These are phyloP conservation scores for Panopea generosa DNA, from an alignment of 2,888 invertebrate species.

Conservation along the genomic window DNA sequence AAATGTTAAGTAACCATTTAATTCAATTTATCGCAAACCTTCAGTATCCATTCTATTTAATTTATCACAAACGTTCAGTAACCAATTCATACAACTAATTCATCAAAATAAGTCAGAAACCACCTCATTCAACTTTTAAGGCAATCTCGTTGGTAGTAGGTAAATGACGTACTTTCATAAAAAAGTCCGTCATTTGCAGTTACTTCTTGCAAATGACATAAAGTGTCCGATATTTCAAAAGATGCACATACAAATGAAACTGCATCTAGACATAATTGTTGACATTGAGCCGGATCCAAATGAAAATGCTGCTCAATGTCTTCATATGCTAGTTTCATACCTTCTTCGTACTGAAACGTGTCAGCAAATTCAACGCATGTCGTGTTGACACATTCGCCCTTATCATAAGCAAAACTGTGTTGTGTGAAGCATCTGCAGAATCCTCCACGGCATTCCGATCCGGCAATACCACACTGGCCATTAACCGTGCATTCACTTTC, in stretches of 20 bases:
- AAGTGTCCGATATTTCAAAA: conserved; percentile 9
- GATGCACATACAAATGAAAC: conserved; percentile 11
- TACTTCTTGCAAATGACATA: conserved; percentile 4
- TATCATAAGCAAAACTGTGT: conserved; percentile 9
- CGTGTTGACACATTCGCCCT: neutral
- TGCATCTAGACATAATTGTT: neutral
- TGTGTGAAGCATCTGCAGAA: conserved; percentile 8
- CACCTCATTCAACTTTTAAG: neutral
- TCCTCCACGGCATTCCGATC: too few species aligned
- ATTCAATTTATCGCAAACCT: too few species aligned
- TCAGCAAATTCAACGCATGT: conserved; percentile 17
- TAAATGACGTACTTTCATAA: neutral
- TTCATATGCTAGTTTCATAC: conserved; percentile 12
- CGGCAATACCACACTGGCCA: too few species aligned
- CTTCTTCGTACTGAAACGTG: conserved; percentile 16
- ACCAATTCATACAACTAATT: too few species aligned
- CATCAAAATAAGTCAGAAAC: too few species aligned
- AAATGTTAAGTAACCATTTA: too few species aligned
- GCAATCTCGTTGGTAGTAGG: conserved; percentile 32
- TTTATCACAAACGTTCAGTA: too few species aligned
- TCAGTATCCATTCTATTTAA: too few species aligned
- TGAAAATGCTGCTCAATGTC: conserved; percentile 4
- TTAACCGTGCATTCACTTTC: too few species aligned
- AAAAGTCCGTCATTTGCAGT: conserved; percentile 16
- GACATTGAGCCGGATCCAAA: conserved; percentile 3